phyloP scores from a whole-genome alignment of 2,888 invertebrate genomes.

The Amphipyra tragopoginis region DNA sequence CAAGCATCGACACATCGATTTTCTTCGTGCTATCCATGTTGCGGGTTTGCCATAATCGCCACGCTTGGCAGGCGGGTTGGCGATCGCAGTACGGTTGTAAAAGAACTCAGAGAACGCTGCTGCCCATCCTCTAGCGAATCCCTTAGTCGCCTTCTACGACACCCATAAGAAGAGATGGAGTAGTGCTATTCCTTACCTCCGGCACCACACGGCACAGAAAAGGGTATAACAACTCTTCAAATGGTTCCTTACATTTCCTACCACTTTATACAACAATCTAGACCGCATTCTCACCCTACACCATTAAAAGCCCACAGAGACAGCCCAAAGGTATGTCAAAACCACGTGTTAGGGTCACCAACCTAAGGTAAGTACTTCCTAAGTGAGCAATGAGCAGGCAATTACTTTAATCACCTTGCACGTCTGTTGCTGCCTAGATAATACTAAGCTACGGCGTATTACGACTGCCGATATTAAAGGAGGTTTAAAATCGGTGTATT shows the following conservation, averaged over 20 bases:
- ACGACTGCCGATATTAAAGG: constrained; percentile 41
- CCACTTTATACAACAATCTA: neutral
- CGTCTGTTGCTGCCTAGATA: constrained; percentile 74
- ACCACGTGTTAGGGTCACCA: constrained; percentile 65
- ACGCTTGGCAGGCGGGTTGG: too few species aligned
- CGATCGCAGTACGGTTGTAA: too few species aligned
- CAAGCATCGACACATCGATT: too few species aligned
- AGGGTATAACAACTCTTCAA: neutral
- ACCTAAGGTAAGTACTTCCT: constrained; percentile 62
- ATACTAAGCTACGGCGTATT: constrained; percentile 56
- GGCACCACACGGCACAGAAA: too few species aligned
- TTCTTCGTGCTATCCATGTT: too few species aligned
- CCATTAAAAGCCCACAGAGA: constrained; percentile 11
- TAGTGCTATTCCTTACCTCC: too few species aligned
- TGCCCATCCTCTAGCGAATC: too few species aligned
- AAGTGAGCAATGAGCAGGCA: constrained; percentile 74
- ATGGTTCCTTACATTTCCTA: neutral
- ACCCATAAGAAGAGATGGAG: too few species aligned
- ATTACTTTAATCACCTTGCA: constrained; percentile 81
- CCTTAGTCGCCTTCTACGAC: too few species aligned
- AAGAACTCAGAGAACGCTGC: too few species aligned
- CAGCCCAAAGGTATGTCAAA: constrained; percentile 23
- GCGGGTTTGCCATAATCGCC: too few species aligned
- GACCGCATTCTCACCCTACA: neutral
- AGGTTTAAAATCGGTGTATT: neutral